Evolutionary conservation across 2,888 invertebrate species (phyloP).

Genomic region (Habroteleia sp.): DNA sequence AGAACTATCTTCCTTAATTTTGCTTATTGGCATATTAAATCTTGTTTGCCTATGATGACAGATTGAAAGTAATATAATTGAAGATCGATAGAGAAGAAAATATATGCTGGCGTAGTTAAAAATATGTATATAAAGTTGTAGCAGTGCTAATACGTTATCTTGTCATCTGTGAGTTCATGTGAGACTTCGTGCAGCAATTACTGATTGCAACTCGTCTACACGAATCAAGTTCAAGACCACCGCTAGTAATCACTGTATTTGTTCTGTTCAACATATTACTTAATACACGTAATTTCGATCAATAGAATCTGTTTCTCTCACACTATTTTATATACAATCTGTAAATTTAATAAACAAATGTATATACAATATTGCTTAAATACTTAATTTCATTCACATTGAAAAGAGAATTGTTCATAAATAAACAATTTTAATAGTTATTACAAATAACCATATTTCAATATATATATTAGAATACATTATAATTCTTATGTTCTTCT

Average conservation of each 20-base stretch:
- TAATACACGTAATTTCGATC: slow-evolving; percentile 26
- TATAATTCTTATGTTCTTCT: too few species aligned
- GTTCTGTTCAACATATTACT: slow-evolving; percentile 26
- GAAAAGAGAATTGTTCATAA: too few species aligned
- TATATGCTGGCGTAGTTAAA: slow-evolving; percentile 37
- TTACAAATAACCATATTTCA: too few species aligned
- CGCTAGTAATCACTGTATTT: slow-evolving; percentile 65
- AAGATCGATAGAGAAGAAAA: slow-evolving; percentile 35
- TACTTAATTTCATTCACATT: too few species aligned
- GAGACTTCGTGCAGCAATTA: slow-evolving; percentile 63
- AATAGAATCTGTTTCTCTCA: too few species aligned
- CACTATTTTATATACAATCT: too few species aligned
- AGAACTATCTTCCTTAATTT: slow-evolving; percentile 5
- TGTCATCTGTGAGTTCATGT: slow-evolving; percentile 60
- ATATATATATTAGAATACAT: too few species aligned
- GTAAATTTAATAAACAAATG: too few species aligned
- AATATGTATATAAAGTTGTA: slow-evolving; percentile 46
- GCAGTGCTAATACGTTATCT: slow-evolving; percentile 64
- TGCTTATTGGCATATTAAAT: slow-evolving; percentile 25
- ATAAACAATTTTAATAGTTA: too few species aligned
- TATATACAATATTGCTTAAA: too few species aligned
- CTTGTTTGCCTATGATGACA: slow-evolving; percentile 30
- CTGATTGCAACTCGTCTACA: slow-evolving; percentile 71
- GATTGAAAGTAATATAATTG: slow-evolving; percentile 38
- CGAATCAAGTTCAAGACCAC: slow-evolving; percentile 69